phyloP scores from a whole-genome alignment of 1,140 invertebrate species.

The Drosophila suzukii region DNA sequence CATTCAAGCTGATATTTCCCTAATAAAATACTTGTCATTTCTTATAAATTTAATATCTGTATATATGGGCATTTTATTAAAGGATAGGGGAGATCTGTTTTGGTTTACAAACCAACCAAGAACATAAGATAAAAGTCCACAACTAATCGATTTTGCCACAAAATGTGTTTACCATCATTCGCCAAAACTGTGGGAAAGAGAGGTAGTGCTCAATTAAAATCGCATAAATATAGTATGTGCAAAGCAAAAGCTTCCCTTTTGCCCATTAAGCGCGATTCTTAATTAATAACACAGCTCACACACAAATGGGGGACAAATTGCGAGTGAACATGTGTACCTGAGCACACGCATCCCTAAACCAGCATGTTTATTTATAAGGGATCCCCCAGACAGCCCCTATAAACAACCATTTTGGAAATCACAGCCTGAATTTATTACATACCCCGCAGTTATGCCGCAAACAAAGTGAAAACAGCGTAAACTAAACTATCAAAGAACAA shows the following conservation, averaged over 20 bases:
- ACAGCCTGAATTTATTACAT: slow-evolving; percentile 41
- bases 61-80: no score
- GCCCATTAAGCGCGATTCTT: slow-evolving; percentile 50
- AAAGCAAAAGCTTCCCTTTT: slow-evolving; percentile 18
- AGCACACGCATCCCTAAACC: slow-evolving; percentile 22
- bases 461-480: slow-evolving; percentile 47
- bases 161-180: background rate
- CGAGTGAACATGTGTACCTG: slow-evolving; percentile 34
- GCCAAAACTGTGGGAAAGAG: background rate
- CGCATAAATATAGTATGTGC: slow-evolving; percentile 64
- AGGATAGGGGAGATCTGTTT: no score
- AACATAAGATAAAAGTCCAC: background rate
- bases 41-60: background rate
- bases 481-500: slow-evolving; percentile 59
- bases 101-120: background rate
- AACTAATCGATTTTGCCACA: slow-evolving; percentile 18
- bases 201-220: slow-evolving; percentile 43
- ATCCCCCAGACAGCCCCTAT: background rate
- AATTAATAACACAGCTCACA: slow-evolving; percentile 59
- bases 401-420: background rate
- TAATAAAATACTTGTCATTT: background rate
- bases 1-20: slow-evolving; percentile 4
- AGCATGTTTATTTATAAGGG: slow-evolving; percentile 64
- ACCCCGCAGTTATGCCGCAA: slow-evolving; percentile 13
- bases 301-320: slow-evolving; percentile 47